These are phyloP conservation scores for Armadillidium nasatum DNA, from an alignment of 1,140 invertebrate genomes.

Conservation along the genomic window DNA sequence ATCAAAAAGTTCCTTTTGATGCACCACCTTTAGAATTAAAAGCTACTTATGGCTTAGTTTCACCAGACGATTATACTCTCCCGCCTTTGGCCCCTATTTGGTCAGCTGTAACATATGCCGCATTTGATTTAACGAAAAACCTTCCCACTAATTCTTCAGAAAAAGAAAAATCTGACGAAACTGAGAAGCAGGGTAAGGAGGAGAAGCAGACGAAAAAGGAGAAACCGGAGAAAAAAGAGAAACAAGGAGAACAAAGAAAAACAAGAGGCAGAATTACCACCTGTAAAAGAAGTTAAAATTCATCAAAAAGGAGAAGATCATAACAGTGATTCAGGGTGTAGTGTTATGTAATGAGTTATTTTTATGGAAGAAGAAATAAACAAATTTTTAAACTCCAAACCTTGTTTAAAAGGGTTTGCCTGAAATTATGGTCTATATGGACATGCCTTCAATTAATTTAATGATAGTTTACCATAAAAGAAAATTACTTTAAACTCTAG, in stretches of 20 bases:
- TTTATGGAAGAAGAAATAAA: neutral
- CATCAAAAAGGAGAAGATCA: slow-evolving; percentile 61
- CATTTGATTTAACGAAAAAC: slow-evolving; percentile 55
- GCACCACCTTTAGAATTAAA: slow-evolving; percentile 59
- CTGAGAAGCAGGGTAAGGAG: neutral
- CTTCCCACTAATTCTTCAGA: slow-evolving; percentile 42
- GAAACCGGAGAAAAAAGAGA: slow-evolving; percentile 32
- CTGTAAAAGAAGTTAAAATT: slow-evolving; percentile 62
- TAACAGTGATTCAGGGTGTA: slow-evolving; percentile 62
- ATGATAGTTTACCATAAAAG: too few species aligned
- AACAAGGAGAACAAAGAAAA: slow-evolving; percentile 49
- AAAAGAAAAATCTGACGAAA: slow-evolving; percentile 44
- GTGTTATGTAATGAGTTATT: slow-evolving; percentile 50
- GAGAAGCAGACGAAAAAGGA: slow-evolving; percentile 44
- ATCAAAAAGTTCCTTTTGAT: slow-evolving; percentile 62
- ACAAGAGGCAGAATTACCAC: slow-evolving; percentile 57
- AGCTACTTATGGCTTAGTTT: slow-evolving; percentile 64
- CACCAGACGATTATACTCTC: slow-evolving; percentile 60
- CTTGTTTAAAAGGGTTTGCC: too few species aligned
- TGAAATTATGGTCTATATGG: too few species aligned
- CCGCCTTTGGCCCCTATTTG: slow-evolving; percentile 57
- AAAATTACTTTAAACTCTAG: too few species aligned
- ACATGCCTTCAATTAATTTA: too few species aligned
- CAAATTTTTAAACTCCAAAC: too few species aligned
- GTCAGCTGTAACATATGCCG: slow-evolving; percentile 57